Percentiles rank a stretch among this genome's conserved stretches.
Evolutionary conservation across 1,140 invertebrate genomes (phyloP).

Genomic region (Spodoptera frugiperda): DNA sequence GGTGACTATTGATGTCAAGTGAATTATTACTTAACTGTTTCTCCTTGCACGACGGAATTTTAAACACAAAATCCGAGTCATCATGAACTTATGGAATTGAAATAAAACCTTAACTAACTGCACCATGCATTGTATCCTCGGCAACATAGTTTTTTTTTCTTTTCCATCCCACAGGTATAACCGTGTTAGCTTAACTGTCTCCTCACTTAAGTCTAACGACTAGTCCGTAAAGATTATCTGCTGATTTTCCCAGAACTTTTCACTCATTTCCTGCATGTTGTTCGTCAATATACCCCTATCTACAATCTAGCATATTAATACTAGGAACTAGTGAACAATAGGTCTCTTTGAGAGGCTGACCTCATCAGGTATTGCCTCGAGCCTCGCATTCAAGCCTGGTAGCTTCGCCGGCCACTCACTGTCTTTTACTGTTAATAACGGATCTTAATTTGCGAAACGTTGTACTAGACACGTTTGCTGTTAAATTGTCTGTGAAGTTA

Average conservation of each 20-base stretch:
- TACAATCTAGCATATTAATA: constrained; percentile 17
- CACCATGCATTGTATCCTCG: no score
- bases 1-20: constrained; percentile 26
- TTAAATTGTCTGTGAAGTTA: constrained; percentile 22
- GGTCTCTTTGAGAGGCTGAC: constrained; percentile 13
- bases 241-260: constrained; percentile 22
- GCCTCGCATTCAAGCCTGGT: constrained; percentile 37
- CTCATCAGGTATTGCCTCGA: constrained; percentile 33
- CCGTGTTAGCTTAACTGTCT: constrained; percentile 15
- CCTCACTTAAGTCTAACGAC: constrained; percentile 24
- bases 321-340: constrained; percentile 39
- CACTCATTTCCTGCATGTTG: constrained; percentile 18
- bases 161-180: constrained; percentile 6
- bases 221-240: constrained; percentile 30
- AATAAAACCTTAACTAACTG: no score
- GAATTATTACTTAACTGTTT: neutral
- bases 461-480: constrained; percentile 2
- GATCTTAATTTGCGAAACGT: constrained; percentile 42
- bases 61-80: neutral
- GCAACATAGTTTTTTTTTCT: neutral
- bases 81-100: no score
- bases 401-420: constrained; percentile 35
- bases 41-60: neutral
- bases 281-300: neutral
- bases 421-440: constrained; percentile 58